Percentiles rank a stretch among this genome's conserved stretches.
Evolutionary conservation across 2,797 vertebrate genomes (phyloP).

Genomic region (Sebastes umbrosus): DNA sequence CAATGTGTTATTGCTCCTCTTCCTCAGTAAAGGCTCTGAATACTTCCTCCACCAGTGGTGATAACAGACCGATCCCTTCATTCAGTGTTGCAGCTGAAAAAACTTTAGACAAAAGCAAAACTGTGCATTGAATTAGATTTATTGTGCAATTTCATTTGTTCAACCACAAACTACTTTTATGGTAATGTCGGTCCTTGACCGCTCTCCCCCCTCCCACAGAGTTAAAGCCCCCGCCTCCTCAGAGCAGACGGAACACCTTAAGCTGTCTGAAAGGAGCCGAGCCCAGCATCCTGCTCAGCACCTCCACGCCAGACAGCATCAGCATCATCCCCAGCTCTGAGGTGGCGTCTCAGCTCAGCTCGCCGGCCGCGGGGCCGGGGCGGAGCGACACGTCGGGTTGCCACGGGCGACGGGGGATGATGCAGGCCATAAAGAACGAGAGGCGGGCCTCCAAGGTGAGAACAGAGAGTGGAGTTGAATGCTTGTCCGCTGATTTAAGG

Average conservation of each 20-base stretch:
- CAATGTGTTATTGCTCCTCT: too few species aligned
- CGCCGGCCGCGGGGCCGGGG: constrained; percentile 75
- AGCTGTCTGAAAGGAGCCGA: constrained; percentile 83
- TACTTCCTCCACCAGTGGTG: too few species aligned
- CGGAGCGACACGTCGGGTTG: constrained; percentile 78
- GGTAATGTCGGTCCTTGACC: background rate
- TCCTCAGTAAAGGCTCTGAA: too few species aligned
- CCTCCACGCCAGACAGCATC: constrained; percentile 80
- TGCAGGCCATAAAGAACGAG: constrained; percentile 99
- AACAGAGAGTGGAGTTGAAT: background rate
- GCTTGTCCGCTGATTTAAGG: background rate
- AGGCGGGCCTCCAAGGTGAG: constrained; percentile 92
- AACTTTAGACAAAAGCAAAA: too few species aligned
- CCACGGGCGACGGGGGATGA: constrained; percentile 91
- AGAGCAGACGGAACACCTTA: constrained; percentile 85
- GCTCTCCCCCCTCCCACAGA: constrained; percentile 26
- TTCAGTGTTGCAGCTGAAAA: background rate
- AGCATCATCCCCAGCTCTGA: constrained; percentile 89
- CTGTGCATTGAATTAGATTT: too few species aligned
- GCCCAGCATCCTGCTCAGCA: constrained; percentile 48
- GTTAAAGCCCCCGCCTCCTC: constrained; percentile 61
- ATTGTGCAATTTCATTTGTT: background rate
- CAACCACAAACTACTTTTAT: background rate
- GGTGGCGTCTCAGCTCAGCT: constrained; percentile 87
- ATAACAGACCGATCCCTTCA: background rate